phyloP scores from a whole-genome alignment of 1,140 invertebrate genomes.

The Drosophila ironensis region DNA sequence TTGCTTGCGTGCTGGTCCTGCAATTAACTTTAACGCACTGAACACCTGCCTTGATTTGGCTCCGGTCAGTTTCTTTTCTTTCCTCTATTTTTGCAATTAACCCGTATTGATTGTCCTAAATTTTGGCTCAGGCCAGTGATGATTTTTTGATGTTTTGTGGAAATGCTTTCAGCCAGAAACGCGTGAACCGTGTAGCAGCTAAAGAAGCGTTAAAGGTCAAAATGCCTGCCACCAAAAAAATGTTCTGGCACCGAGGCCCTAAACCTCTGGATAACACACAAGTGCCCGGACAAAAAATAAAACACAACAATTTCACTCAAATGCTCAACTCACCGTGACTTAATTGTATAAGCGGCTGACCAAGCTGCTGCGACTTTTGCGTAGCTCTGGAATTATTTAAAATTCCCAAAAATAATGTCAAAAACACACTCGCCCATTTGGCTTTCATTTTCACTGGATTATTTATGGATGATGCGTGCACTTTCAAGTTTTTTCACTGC shows the following conservation, averaged over 20 bases:
- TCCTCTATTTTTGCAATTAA: slow-evolving; percentile 60
- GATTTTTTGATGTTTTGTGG: slow-evolving; percentile 23
- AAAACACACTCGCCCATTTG: slow-evolving; percentile 17
- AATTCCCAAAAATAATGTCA: slow-evolving; percentile 42
- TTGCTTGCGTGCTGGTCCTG: slow-evolving; percentile 55
- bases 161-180: slow-evolving; percentile 46
- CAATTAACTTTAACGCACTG: slow-evolving; percentile 56
- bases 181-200: slow-evolving; percentile 32
- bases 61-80: slow-evolving; percentile 15
- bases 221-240: slow-evolving; percentile 17
- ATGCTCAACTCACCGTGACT: slow-evolving; percentile 81
- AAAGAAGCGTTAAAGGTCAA: slow-evolving; percentile 63
- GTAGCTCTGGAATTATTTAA: slow-evolving; percentile 10
- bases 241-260: slow-evolving; percentile 17
- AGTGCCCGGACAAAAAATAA: not conserved
- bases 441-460: slow-evolving; percentile 58
- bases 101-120: slow-evolving; percentile 75
- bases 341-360: slow-evolving; percentile 78
- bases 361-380: slow-evolving; percentile 38
- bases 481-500: slow-evolving; percentile 14
- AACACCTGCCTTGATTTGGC: slow-evolving; percentile 66
- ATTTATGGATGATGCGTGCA: slow-evolving; percentile 22
- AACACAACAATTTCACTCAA: slow-evolving; percentile 56
- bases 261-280: not conserved
- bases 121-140: slow-evolving; percentile 28